Base-by-base conservation (phyloP, 1,140 invertebrate species). In the Lysiphlebus fabarum region DNA sequence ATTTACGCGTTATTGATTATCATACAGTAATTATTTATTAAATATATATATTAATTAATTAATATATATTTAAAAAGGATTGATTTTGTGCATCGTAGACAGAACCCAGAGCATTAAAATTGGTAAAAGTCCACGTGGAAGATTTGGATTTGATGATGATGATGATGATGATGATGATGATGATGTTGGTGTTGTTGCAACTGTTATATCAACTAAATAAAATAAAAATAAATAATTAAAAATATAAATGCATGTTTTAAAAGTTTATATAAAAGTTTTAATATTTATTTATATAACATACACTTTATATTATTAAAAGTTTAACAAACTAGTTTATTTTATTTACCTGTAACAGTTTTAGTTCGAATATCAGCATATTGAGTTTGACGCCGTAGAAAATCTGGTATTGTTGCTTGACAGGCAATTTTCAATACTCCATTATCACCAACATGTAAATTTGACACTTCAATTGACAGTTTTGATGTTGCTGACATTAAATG, bases 401-500 rank as follows among this genome's bases (percentile, higher is more conserved):
- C 83, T 1, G 88, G 88, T 70, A 90, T 90, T 42, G 88, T 90
- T 54, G 87, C 83, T 47, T 87, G 77, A 65, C 88, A 90, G 55
- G 84, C 88, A 56, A 90, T 83, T 59, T 85, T 82, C 48, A 90
- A 79, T 49, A 81, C 79, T 43, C 87, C 85, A 68, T 87, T 86
- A n/a, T 82, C 81, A 53, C 79, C 82, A 34, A 84, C 76, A 67
- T 87, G 84, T 56, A 87, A 76, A 38, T 81, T 83, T 0, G 83
- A 83, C 59, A 89, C 81, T 55, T 88, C 83, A 63, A 88, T 83
- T 62, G 82, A 82, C 38, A 87, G 71, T 40, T 84, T 69, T 40
- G 72, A 65, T 33, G 64, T 73, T 17, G 72, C 68, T 40, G 72
- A 77, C 65, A 70, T 65, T 53, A 72, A 53, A 58, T 68, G 53